These are phyloP conservation scores for Diplolepis rosae DNA, from an alignment of 2,888 invertebrate species.

Conservation along the genomic window DNA sequence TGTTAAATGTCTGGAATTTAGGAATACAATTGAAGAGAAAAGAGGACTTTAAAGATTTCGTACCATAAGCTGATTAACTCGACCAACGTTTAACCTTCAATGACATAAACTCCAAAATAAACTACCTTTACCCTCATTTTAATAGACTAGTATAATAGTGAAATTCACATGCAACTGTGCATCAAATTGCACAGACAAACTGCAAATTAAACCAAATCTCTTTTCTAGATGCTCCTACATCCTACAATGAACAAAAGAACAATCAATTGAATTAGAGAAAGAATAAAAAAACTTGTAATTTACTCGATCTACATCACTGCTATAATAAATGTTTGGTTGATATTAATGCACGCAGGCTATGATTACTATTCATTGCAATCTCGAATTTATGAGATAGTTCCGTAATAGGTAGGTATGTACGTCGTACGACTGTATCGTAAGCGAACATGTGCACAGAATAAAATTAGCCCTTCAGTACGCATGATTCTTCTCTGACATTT, in stretches of 20 bases:
- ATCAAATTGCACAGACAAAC: background rate
- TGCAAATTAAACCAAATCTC: background rate
- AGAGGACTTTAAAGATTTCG: slow-evolving; percentile 49
- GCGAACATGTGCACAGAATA: slow-evolving; percentile 29
- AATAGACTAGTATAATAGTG: background rate
- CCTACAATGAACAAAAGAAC: slow-evolving; percentile 4
- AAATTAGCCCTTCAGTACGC: slow-evolving; percentile 44
- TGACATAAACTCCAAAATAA: slow-evolving; percentile 36
- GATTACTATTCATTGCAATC: slow-evolving; percentile 43
- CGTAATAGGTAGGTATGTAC: slow-evolving; percentile 23
- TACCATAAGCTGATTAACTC: slow-evolving; percentile 64
- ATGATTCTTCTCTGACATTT: slow-evolving; percentile 34
- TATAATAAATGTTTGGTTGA: slow-evolving; percentile 28
- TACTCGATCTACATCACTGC: slow-evolving; percentile 12
- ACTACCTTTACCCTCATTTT: background rate
- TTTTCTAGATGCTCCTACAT: too few species aligned
- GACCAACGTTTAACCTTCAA: slow-evolving; percentile 48
- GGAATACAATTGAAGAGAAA: slow-evolving; percentile 3
- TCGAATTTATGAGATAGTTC: slow-evolving; percentile 40
- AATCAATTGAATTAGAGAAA: background rate
- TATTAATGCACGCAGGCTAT: slow-evolving; percentile 32
- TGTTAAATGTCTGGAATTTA: slow-evolving; percentile 44
- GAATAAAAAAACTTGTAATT: slow-evolving; percentile 1
- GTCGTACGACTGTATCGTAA: too few species aligned
- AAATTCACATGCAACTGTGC: slow-evolving; percentile 53